Evolutionary conservation across 2,113 vertebrate genomes (phyloP).

Genomic region (Myanophis thanlyinensis): DNA sequence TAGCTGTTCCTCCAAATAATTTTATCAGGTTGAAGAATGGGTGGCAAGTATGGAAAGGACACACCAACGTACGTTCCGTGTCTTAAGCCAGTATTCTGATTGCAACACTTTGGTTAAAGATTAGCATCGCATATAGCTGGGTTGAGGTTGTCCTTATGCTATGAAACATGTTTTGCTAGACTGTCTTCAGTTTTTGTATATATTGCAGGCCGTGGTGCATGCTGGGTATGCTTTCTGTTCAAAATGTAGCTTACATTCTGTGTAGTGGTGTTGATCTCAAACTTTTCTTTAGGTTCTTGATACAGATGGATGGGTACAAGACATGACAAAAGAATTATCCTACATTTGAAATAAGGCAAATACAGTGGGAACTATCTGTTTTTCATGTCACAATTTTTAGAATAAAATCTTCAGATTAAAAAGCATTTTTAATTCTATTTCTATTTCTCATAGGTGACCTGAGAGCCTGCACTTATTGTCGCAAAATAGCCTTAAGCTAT

Average conservation of each 20-base stretch:
- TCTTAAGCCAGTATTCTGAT: not conserved
- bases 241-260: not conserved
- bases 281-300: not conserved
- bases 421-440: no score
- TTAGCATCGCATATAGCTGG: not conserved
- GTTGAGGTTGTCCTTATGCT: not conserved
- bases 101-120: not conserved
- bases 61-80: not conserved
- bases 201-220: not conserved
- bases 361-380: not conserved
- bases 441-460: slow-evolving; percentile 82
- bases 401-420: not conserved
- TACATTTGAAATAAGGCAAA: not conserved
- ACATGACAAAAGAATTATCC: not conserved
- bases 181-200: not conserved
- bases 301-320: not conserved
- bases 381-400: not conserved
- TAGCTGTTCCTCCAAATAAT: not conserved
- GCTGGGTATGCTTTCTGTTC: not conserved
- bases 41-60: not conserved
- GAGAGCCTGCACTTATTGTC: slow-evolving; percentile 95
- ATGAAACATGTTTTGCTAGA: not conserved
- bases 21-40: not conserved
- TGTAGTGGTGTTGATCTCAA: not conserved
- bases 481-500: slow-evolving; percentile 94